Evolutionary conservation across 1,140 invertebrate genomes (phyloP), one percentile per base, ranked within the genome.

Genomic region (Piezodorus guildinii): DNA sequence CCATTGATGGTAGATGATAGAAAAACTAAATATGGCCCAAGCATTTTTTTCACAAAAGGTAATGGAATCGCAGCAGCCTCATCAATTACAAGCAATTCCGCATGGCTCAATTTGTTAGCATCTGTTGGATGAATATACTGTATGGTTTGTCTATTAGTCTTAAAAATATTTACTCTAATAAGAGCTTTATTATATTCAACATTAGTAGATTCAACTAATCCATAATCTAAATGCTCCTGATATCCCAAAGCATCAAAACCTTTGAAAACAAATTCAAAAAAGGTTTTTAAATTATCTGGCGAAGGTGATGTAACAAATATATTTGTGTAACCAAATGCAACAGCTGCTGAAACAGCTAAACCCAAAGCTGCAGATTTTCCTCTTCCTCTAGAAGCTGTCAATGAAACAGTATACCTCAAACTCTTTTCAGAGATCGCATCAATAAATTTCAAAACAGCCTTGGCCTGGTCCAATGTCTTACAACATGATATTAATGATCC

Each of bases 361-460:
- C 97, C 97, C n/a, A 99, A 76, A 14, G 96, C 91, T 14, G 97
- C 97, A 2, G 96, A 99, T 79, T 99, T 99, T 67, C 97, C 97
- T 66, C 97, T 80, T 19, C 97, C 97, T 80, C 96, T 82, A 3
- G 94, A 87, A 21, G 97, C 96, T 3, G 96, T 99, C 66, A 99
- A 77, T 0, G 93, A 93, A 49, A 98, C 90, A 1, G 94, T 98
- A 19, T 91, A 87, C 64, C 87, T 82, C 34, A 91, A 76, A 25
- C 84, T 86, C 78, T 97, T 98, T 67, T 99, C 95, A 23, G 94
- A 91, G 61, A 99, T 85, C 5, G 90, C 88, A 72, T 98, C 94
- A 59, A 99, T 89, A 70, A 98, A 94, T 72, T 94, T 94, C 0
- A 97, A 78, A 8, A 99, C 77, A 5, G 90, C 90, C 71, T 95